Conservation (phyloP, 2,113 vertebrate genomes). For the Pitta sordida region DNA sequence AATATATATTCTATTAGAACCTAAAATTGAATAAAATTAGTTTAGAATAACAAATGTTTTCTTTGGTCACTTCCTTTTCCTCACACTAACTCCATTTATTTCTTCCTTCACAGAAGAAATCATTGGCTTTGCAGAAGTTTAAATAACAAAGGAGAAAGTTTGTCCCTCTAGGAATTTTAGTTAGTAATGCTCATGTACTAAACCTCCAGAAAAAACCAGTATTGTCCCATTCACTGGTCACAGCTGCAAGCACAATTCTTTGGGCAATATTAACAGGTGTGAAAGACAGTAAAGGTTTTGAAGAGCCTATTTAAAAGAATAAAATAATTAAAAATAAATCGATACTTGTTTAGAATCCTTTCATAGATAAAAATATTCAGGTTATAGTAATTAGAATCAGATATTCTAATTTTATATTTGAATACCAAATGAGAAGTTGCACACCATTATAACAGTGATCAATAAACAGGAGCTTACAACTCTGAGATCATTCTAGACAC, state of each 20-base stretch:
- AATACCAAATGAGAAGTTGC: not conserved
- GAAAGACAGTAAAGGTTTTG: not conserved
- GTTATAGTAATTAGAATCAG: not conserved
- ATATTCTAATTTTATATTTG: not conserved
- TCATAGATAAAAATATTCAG: not conserved
- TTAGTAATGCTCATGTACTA: fast-evolving
- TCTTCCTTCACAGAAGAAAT: not conserved
- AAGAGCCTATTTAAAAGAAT: not conserved
- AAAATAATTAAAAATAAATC: not conserved
- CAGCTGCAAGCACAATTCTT: not conserved
- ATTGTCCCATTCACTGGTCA: not conserved
- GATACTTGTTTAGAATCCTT: not conserved
- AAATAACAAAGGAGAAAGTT: not conserved
- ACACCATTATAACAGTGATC: not conserved
- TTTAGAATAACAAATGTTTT: not conserved
- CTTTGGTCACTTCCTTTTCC: not conserved
- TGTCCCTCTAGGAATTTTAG: not conserved
- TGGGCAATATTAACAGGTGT: not conserved
- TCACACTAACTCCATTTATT: not conserved
- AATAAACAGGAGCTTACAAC: not conserved
- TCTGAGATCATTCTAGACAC: not conserved
- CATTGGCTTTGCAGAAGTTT: not conserved
- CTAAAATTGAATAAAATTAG: not conserved
- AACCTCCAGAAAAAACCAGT: not conserved
- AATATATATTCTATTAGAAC: not conserved